These are phyloP conservation scores for Margaritifera margaritifera DNA, from an alignment of 2,888 invertebrate species.

Conservation along the genomic window DNA sequence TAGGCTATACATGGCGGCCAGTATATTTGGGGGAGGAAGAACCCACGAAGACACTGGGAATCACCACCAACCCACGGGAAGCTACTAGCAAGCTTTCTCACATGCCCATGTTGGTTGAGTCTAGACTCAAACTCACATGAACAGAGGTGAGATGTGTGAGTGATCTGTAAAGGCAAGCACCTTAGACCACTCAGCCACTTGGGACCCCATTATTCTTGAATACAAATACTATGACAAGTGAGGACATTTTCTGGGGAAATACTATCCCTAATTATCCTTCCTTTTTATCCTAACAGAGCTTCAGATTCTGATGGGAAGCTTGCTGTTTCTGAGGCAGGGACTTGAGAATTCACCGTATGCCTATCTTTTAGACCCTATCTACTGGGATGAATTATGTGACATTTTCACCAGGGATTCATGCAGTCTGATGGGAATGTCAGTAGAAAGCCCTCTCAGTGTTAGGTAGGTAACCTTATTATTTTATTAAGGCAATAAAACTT, in stretches of 20 bases:
- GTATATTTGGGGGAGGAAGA: no score
- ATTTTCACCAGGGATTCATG: slow-evolving; percentile 95
- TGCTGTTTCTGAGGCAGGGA: slow-evolving; percentile 86
- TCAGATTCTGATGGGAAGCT: slow-evolving; percentile 88
- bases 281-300: slow-evolving; percentile 77
- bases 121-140: no score
- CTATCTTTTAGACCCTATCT: slow-evolving; percentile 82
- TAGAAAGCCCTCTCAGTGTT: slow-evolving; percentile 91
- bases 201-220: background rate
- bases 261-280: background rate
- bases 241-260: background rate
- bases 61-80: no score
- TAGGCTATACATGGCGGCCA: no score
- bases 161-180: no score
- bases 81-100: no score
- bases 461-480: slow-evolving; percentile 75
- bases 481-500: no score
- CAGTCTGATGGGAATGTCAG: slow-evolving; percentile 88
- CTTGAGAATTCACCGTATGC: slow-evolving; percentile 86
- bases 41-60: no score
- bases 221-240: background rate
- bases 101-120: no score
- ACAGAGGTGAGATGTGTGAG: no score
- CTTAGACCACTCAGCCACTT: no score
- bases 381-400: slow-evolving; percentile 91